Conservation (phyloP, 2,113 vertebrate genomes). For the Galemys pyrenaicus region DNA sequence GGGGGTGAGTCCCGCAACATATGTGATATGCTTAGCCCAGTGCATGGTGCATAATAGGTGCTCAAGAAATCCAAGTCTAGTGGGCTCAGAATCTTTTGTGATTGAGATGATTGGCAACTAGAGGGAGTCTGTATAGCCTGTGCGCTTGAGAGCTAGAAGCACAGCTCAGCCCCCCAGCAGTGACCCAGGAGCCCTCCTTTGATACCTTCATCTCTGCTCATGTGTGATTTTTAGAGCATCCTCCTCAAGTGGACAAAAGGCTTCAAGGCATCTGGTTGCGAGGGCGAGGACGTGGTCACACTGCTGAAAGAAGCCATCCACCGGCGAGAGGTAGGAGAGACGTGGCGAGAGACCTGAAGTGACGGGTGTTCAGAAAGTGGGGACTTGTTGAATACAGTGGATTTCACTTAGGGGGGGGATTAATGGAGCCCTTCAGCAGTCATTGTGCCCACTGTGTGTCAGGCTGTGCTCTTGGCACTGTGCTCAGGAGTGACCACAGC, state of each 20-base stretch:
- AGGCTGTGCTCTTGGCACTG: background rate
- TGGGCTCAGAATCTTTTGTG: background rate
- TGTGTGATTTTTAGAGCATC: conserved; percentile 87
- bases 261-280: conserved; percentile 94
- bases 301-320: conserved; percentile 95
- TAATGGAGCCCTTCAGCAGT: background rate
- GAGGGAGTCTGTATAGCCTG: background rate
- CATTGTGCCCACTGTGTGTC: background rate
- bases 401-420: background rate
- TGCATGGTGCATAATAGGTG: too few species aligned
- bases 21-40: background rate
- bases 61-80: background rate
- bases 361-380: background rate
- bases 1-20: too few species aligned
- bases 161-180: background rate
- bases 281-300: conserved; percentile 92
- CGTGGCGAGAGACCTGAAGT: fast-evolving
- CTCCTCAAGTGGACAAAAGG: conserved; percentile 98
- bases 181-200: background rate
- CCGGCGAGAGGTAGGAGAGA: conserved; percentile 87
- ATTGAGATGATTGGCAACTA: background rate
- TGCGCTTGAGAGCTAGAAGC: background rate
- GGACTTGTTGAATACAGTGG: background rate
- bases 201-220: background rate
- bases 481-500: background rate